These are phyloP conservation scores for Alca torda DNA, from an alignment of 2,797 vertebrate species.

Conservation along the genomic window DNA sequence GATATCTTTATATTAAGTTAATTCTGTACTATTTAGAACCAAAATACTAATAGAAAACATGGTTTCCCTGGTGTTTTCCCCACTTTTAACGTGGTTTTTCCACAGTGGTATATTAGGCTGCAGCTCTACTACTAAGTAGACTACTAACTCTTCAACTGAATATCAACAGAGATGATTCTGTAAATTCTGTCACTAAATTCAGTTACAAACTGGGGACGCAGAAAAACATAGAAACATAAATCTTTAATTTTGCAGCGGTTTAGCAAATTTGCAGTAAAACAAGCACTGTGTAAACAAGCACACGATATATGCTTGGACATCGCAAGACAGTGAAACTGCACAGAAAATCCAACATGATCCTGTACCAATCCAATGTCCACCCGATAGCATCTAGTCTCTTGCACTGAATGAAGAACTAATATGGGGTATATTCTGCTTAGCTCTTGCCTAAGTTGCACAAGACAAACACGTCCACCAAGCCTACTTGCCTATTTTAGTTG, in stretches of 20 bases:
- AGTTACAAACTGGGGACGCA: background rate
- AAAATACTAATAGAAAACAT: background rate
- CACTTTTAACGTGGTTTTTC: background rate
- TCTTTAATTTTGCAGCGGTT: background rate
- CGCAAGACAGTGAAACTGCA: background rate
- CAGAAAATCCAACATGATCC: background rate
- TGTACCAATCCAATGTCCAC: background rate
- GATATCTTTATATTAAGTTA: background rate
- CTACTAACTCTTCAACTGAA: background rate
- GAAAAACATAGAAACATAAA: background rate
- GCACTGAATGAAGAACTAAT: background rate
- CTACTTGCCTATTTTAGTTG: background rate
- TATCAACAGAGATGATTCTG: background rate
- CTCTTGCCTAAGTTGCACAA: background rate
- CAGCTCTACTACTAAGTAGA: background rate
- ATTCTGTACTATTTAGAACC: background rate
- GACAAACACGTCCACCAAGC: background rate
- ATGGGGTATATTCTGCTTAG: background rate
- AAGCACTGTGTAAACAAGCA: background rate
- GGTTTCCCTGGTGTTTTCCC: background rate
- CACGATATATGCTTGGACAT: background rate
- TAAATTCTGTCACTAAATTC: background rate
- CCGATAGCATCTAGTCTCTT: background rate
- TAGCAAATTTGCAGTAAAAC: background rate
- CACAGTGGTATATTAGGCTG: background rate